These are phyloP conservation scores for Caenorhabditis remanei DNA, from an alignment of 1,140 invertebrate genomes.

Conservation along the genomic window DNA sequence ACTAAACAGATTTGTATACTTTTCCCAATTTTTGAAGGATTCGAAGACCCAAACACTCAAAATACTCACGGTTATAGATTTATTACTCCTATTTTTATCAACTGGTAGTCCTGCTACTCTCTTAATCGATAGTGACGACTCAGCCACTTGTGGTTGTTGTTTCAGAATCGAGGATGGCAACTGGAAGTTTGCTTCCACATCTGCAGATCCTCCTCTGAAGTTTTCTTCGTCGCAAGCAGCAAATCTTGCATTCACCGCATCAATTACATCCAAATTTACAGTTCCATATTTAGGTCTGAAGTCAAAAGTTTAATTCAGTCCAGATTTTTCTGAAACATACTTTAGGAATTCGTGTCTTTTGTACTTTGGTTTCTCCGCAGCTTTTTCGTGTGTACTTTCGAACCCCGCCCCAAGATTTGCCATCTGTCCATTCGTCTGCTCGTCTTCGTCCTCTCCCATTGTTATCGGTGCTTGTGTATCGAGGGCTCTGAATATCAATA, in stretches of 20 bases:
- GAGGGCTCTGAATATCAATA: conserved; percentile 65
- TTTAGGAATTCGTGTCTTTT: conserved; percentile 78
- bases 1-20: too few relatives aligned
- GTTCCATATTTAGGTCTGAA: conserved; percentile 76
- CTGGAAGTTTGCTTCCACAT: conserved; percentile 66
- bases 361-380: conserved; percentile 75
- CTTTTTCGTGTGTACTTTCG: conserved; percentile 55
- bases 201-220: conserved; percentile 60
- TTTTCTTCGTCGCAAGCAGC: conserved; percentile 69
- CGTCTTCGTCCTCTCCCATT: conserved; percentile 78
- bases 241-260: conserved; percentile 76
- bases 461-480: conserved; percentile 77
- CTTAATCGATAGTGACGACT: conserved; percentile 49
- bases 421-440: conserved; percentile 73
- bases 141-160: conserved; percentile 56
- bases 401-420: conserved; percentile 52
- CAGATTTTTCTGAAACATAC: conserved; percentile 23
- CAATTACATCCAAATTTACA: conserved; percentile 76
- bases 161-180: conserved; percentile 57
- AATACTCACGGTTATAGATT: conserved; percentile 61
- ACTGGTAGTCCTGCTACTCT: conserved; percentile 28
- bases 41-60: too few relatives aligned
- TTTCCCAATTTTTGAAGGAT: too few relatives aligned
- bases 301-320: neutral
- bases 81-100: conserved; percentile 64